These are phyloP conservation scores for Diploptera punctata DNA, from an alignment of 2,888 invertebrate genomes.

Conservation along the genomic window DNA sequence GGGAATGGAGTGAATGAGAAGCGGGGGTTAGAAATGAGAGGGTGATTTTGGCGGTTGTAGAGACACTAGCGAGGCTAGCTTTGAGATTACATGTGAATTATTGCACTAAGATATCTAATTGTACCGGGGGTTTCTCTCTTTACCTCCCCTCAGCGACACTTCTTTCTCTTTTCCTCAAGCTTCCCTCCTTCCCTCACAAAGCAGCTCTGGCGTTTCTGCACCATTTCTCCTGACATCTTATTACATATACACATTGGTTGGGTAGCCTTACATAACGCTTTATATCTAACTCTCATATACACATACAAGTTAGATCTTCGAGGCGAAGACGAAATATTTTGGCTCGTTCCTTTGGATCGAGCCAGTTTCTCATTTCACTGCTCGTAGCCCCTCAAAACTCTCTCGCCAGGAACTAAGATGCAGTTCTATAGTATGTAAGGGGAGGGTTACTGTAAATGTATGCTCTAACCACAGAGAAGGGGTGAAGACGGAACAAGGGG, in stretches of 20 bases:
- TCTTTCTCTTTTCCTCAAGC: slow-evolving; percentile 37
- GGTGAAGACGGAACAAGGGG: slow-evolving; percentile 16
- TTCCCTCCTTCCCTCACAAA: slow-evolving; percentile 47
- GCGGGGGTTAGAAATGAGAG: slow-evolving; percentile 36
- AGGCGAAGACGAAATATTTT: not conserved
- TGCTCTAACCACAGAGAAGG: not conserved
- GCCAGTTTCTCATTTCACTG: not conserved
- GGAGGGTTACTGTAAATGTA: not conserved
- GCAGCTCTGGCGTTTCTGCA: slow-evolving; percentile 37
- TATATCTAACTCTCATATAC: not conserved
- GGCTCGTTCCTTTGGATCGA: no score
- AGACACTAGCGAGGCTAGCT: slow-evolving; percentile 52
- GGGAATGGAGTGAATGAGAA: slow-evolving; percentile 36
- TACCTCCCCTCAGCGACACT: slow-evolving; percentile 26
- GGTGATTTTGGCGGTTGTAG: slow-evolving; percentile 40
- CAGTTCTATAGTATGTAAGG: slow-evolving; percentile 8
- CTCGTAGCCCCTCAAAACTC: not conserved
- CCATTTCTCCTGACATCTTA: slow-evolving; percentile 40
- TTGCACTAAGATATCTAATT: slow-evolving; percentile 63
- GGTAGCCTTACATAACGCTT: slow-evolving; percentile 9
- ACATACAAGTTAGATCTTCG: not conserved
- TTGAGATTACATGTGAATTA: slow-evolving; percentile 68
- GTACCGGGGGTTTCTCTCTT: slow-evolving; percentile 50
- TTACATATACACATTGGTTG: slow-evolving; percentile 37
- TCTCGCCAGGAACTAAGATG: not conserved